These are phyloP conservation scores for Andrena fulva DNA, from an alignment of 2,888 invertebrate genomes.

Conservation along the genomic window DNA sequence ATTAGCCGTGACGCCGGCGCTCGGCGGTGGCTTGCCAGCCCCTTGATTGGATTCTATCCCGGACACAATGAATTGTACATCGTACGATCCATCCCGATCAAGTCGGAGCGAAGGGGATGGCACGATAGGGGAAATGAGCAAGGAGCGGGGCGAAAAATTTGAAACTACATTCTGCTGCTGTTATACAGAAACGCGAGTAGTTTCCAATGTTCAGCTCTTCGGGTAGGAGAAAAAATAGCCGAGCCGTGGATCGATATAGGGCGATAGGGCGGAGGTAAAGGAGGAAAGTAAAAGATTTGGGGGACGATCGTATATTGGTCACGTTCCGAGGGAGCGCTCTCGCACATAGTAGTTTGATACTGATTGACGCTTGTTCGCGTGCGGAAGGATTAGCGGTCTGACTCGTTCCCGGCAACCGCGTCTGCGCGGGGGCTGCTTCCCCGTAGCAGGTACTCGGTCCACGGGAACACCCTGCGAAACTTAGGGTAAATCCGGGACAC, in stretches of 20 bases:
- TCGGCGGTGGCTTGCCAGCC: slow-evolving; percentile 67
- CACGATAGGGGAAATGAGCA: slow-evolving; percentile 22
- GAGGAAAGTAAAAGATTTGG: slow-evolving; percentile 23
- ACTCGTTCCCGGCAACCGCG: slow-evolving; percentile 41
- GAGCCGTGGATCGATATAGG: not conserved
- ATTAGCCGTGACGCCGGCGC: slow-evolving; percentile 67
- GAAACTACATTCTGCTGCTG: slow-evolving; percentile 30
- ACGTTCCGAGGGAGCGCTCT: slow-evolving; percentile 56
- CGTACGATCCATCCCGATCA: slow-evolving; percentile 61
- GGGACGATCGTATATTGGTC: slow-evolving; percentile 51
- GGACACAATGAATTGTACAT: slow-evolving; percentile 66
- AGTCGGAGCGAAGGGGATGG: slow-evolving; percentile 23
- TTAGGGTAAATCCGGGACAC: no score
- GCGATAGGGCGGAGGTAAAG: not conserved
- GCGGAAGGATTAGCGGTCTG: slow-evolving; percentile 71
- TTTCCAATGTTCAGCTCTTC: slow-evolving; percentile 4
- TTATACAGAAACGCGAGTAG: not conserved
- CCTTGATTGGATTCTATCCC: slow-evolving; percentile 72
- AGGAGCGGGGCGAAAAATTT: slow-evolving; percentile 36
- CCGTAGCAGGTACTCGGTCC: slow-evolving; percentile 8
- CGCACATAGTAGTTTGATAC: slow-evolving; percentile 68
- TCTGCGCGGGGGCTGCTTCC: slow-evolving; percentile 9
- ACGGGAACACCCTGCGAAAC: slow-evolving; percentile 9
- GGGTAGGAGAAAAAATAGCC: not conserved
- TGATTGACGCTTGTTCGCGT: slow-evolving; percentile 82